Evolutionary conservation across 1,140 invertebrate species (phyloP), one percentile per base, ranked within the genome.

Genomic region (Kradibia gibbosae): DNA sequence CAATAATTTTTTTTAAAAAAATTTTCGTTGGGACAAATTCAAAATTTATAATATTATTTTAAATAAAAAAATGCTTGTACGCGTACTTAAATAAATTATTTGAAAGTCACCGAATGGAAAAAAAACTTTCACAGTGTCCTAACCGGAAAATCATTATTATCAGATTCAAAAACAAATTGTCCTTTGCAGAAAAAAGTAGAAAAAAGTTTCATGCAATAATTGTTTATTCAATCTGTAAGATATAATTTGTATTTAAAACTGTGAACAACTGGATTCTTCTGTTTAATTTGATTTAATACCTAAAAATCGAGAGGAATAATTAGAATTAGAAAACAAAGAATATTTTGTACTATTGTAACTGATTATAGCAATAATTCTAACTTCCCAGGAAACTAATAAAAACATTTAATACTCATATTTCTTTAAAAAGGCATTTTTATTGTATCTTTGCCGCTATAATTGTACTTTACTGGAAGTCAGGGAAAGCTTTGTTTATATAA

Each of bases 131-230:
- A 4, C 45, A 48, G 10, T 50, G 42, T 45, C 39, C 39, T 45
- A 45, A 45, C 42, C n/a, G 67, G n/a, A 70, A 70, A 70, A 72
- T 72, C 70, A 48, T 72, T 72, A 10, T 72, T 72, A 50, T 72
- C 70, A 72, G 39, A 48, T 50, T n/a, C 17, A 28, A 25, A 72
- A 48, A 72, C 20, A 48, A 72, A 28, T 72, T 48, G n/a, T 45
- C 42, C 15, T 72, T 72, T 71, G n/a, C 39, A 39, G 11, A 45
- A 36, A 65, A 65, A 36, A 67, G 36, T n/a, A 72, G 20, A 48
- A 72, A 48, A 10, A 22, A 48, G 25, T 25, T 10, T 13, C 10
- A 7, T 17, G 42, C 42, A 22, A 72, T 42, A 5, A 50, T 72
- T 72, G 70, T 72, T 72, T 72, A 67, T 22, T 67, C 39, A 67